Evolutionary conservation across 2,888 invertebrate genomes (phyloP), one percentile per base, ranked within the genome.

Genomic region (Frankliniella intonsa): DNA sequence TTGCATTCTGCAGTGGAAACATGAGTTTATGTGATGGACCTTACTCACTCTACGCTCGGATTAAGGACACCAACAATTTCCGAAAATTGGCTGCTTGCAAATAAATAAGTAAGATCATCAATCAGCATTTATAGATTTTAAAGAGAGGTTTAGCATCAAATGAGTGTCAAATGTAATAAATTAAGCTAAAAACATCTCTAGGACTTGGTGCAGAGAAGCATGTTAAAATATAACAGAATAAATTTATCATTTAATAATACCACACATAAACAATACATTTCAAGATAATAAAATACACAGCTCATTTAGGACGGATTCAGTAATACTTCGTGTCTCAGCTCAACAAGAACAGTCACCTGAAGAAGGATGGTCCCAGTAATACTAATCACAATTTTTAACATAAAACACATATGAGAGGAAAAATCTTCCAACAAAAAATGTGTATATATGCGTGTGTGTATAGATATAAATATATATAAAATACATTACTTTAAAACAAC

Each of bases 41-140:
- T 76, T 76, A 76, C 69, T 76, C 69, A 76, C 69, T 76, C 55
- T 76, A 76, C 22, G 69, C 69, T 76, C 69, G n/a, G 25, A 76
- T 76, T 25, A 76, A 25, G 25, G 69, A 76, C 69, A 76, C 69
- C 69, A 76, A 10, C 69, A 76, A 25, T 76, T 76, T 76, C 69
- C 69, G 69, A 76, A 76, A 76, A 76, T 76, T 76, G 69, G 69
- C 69, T 25, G 69, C 69, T 76, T 76, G 69, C n/a, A 76, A 76
- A 25, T 76, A 76, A 76, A 25, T 25, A 22, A 76, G 25, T 25
- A 76, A 76, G 69, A 25, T 55, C 19, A 55, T 19, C 17, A 55
- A 19, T 55, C 55, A 55, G 55, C 55, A 55, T 14, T 55, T 55
- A 19, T 76, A 62, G 17, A 62, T 19, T 62, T n/a, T 62, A 17